phyloP scores from a whole-genome alignment of 2,888 invertebrate genomes.

The Ophioninae sp. region DNA sequence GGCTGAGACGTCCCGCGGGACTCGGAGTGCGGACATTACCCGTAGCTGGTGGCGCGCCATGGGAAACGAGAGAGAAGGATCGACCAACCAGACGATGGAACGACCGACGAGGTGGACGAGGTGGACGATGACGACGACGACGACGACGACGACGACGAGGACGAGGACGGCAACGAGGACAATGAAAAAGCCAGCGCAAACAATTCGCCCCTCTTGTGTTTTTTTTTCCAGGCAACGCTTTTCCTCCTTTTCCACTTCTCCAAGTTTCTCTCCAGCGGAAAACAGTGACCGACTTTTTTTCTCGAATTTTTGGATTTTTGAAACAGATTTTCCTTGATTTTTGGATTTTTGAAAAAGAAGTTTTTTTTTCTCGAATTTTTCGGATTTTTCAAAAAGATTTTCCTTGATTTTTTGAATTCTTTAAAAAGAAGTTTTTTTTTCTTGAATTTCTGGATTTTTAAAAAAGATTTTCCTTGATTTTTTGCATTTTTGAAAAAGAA shows the following conservation, averaged over 20 bases:
- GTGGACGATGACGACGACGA: conserved; percentile 33
- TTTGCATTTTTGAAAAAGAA: too few relatives aligned
- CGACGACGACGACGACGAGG: conserved; percentile 10
- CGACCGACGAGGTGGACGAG: conserved; percentile 24
- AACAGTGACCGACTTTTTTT: not conserved
- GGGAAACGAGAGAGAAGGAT: conserved; percentile 24
- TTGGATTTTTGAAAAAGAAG: too few relatives aligned
- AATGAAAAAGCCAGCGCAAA: conserved; percentile 58
- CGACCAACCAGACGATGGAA: conserved; percentile 45
- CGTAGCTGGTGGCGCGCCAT: conserved; percentile 29
- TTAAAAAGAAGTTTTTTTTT: too few relatives aligned
- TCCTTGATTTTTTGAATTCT: too few relatives aligned
- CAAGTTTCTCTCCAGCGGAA: not conserved
- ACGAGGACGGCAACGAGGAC: conserved; percentile 30
- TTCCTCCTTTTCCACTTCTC: not conserved
- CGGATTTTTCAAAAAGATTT: too few relatives aligned
- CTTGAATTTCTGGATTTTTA: too few relatives aligned
- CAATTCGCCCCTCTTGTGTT: conserved; percentile 49
- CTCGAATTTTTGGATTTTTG: too few relatives aligned
- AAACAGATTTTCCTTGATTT: too few relatives aligned
- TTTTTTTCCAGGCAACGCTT: conserved; percentile 2
- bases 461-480: not conserved
- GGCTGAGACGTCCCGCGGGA: conserved; percentile 63
- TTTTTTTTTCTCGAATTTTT: too few relatives aligned
- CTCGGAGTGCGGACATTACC: conserved; percentile 59